Conservation (phyloP, 2,113 vertebrate species). For the Hippocampus guttulatus region DNA sequence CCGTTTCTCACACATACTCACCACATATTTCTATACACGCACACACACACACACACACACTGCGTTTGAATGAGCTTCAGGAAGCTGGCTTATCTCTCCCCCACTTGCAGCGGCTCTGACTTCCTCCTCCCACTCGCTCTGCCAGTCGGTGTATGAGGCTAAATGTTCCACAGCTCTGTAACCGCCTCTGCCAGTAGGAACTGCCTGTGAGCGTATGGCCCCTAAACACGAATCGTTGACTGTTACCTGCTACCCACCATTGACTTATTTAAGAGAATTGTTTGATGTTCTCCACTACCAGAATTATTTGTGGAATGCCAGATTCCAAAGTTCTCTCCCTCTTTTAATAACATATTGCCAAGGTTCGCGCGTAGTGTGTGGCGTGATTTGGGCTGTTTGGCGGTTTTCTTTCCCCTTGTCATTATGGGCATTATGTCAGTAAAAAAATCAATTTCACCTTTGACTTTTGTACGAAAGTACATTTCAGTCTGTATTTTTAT, state of each 20-base stretch:
- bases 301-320: background rate
- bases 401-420: no score
- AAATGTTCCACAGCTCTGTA: constrained; percentile 21
- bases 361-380: no score
- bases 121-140: constrained; percentile 14
- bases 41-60: constrained; percentile 6
- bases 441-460: no score
- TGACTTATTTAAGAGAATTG: background rate
- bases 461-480: no score
- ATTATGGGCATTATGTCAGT: no score
- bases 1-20: constrained; percentile 8
- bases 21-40: background rate
- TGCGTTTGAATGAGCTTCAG: constrained; percentile 43
- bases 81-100: constrained; percentile 53
- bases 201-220: constrained; percentile 36
- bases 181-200: constrained; percentile 29
- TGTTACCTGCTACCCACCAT: constrained; percentile 19
- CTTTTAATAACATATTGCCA: no score
- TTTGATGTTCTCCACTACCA: background rate
- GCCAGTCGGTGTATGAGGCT: constrained; percentile 20
- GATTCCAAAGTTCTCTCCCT: no score
- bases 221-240: constrained; percentile 17
- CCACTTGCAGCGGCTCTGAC: constrained; percentile 3
- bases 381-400: no score
- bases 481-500: no score